Percentiles rank a stretch among this genome's conserved stretches.
Conservation (phyloP, 2,113 vertebrate species). For the Tricholaema leucomelas region DNA sequence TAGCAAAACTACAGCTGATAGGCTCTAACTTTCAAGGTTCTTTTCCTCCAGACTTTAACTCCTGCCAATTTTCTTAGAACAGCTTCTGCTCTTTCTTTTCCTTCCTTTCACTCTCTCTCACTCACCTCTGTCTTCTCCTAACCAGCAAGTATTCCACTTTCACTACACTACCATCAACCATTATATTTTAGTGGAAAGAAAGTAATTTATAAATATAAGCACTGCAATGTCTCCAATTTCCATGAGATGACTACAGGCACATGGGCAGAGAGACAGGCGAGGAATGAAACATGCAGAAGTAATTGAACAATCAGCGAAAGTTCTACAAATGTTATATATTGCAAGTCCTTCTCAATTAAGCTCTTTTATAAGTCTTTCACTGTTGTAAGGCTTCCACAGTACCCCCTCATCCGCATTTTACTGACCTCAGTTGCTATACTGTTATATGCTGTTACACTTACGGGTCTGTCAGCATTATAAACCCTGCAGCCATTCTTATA, state of each 20-base stretch:
- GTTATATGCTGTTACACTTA: conserved; percentile 57
- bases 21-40: conserved; percentile 11
- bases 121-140: conserved; percentile 50
- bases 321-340: conserved; percentile 44
- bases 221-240: conserved; percentile 25
- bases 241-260: conserved; percentile 13
- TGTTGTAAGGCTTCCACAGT: conserved; percentile 52
- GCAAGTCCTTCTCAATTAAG: conserved; percentile 56
- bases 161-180: not conserved
- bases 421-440: conserved; percentile 46
- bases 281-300: conserved; percentile 54
- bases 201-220: conserved; percentile 43
- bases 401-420: conserved; percentile 49
- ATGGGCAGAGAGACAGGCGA: conserved; percentile 19
- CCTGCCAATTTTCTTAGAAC: conserved; percentile 48
- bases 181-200: conserved; percentile 21
- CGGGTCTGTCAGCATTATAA: conserved; percentile 59
- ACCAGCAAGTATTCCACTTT: conserved; percentile 24
- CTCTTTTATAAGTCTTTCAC: conserved; percentile 60
- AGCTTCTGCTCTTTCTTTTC: not conserved
- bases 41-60: conserved; percentile 42
- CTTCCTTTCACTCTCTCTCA: conserved; percentile 4
- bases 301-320: conserved; percentile 57
- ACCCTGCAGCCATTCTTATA: conserved; percentile 58
- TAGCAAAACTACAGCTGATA: not conserved